phyloP scores from a whole-genome alignment of 37 sponge, comb jelly and placozoan genomes.

The Halichondria panicea region DNA sequence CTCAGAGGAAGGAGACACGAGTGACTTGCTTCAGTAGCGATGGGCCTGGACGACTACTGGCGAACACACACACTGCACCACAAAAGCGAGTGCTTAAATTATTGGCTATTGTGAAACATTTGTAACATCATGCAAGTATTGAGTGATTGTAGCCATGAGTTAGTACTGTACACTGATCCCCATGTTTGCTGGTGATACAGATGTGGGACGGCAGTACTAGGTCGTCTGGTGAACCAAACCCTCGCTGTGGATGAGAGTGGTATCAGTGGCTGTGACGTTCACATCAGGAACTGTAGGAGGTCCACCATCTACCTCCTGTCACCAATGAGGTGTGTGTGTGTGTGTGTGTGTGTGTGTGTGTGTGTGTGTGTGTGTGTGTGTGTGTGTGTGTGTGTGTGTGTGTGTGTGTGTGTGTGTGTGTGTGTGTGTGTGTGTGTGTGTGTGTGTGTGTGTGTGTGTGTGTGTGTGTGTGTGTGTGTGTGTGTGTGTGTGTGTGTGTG shows the following conservation, averaged over 20 bases:
- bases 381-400: neutral
- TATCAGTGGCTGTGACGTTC: too few relatives aligned
- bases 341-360: conserved; percentile 1
- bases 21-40: conserved; percentile 59
- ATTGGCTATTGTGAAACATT: too few relatives aligned
- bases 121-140: too few relatives aligned
- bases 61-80: conserved; percentile 16
- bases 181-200: too few relatives aligned
- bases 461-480: conserved; percentile 9
- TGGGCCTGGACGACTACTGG: conserved; percentile 37
- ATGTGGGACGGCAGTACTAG: too few relatives aligned
- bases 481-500: neutral
- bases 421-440: conserved; percentile 4
- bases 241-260: too few relatives aligned
- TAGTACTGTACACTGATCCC: neutral
- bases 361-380: conserved; percentile 13
- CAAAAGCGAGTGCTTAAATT: neutral
- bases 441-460: conserved; percentile 7
- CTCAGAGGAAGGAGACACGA: conserved; percentile 17
- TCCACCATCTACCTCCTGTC: conserved; percentile 72
- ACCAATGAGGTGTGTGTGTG: conserved; percentile 50
- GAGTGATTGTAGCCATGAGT: neutral
- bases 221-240: too few relatives aligned
- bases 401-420: conserved; percentile 18
- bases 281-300: conserved; percentile 61